A percentile compares a stretch with the other conserved stretches of the same genome.
phyloP scores from a whole-genome alignment of 2,888 invertebrate genomes.

The Bembecia ichneumoniformis region DNA sequence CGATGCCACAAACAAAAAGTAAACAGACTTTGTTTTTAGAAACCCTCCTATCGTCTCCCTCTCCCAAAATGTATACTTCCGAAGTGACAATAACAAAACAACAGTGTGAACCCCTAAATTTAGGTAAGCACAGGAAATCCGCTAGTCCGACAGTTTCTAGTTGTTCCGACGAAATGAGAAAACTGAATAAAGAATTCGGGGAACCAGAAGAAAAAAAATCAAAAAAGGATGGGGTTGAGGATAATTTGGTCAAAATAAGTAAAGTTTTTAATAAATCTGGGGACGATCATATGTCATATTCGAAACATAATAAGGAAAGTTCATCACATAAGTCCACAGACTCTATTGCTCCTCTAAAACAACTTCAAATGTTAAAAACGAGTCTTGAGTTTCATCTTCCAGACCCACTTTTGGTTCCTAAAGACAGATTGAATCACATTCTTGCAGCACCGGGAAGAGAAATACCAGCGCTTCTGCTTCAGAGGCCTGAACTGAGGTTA shows the following conservation, averaged over 20 bases:
- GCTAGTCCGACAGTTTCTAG: constrained; percentile 82
- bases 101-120: constrained; percentile 78
- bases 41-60: constrained; percentile 73
- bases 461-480: constrained; percentile 80
- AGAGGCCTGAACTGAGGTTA: constrained; percentile 80
- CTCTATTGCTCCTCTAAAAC: constrained; percentile 77
- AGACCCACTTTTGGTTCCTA: constrained; percentile 85
- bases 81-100: constrained; percentile 69
- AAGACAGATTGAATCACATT: constrained; percentile 79
- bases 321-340: constrained; percentile 34
- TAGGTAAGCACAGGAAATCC: constrained; percentile 77
- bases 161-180: constrained; percentile 80
- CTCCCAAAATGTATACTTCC: constrained; percentile 72
- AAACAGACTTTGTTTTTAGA: constrained; percentile 74
- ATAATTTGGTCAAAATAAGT: constrained; percentile 42
- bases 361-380: constrained; percentile 77
- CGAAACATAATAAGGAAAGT: constrained; percentile 37
- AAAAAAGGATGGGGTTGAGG: constrained; percentile 44
- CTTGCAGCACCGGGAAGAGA: constrained; percentile 81
- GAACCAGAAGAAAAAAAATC: constrained; percentile 61
- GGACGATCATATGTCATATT: constrained; percentile 28
- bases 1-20: constrained; percentile 56
- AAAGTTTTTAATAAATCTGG: constrained; percentile 49
- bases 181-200: constrained; percentile 65
- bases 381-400: constrained; percentile 81